Percentiles rank a stretch among this genome's conserved stretches.
phyloP scores from a whole-genome alignment of 2,113 vertebrate species.

The Pampusana beccarii region DNA sequence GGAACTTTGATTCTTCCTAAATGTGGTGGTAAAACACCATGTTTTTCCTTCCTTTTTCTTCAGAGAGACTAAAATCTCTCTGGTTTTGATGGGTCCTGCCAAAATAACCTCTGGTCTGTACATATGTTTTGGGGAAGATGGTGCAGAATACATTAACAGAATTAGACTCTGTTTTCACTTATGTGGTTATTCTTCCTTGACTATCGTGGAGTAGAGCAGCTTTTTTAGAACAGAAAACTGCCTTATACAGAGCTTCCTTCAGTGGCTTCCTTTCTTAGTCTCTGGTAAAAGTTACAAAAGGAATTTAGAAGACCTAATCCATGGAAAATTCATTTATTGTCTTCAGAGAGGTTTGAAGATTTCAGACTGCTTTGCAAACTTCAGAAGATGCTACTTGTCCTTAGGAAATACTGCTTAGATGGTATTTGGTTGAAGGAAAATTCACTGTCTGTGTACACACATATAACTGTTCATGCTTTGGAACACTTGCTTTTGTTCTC shows the following conservation, averaged over 20 bases:
- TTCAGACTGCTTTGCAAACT: not conserved
- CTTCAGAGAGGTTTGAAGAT: not conserved
- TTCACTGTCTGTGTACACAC: not conserved
- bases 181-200: not conserved
- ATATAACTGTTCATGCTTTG: not conserved
- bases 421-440: not conserved
- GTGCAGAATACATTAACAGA: not conserved
- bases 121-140: not conserved
- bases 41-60: not conserved
- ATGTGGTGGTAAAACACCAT: not conserved
- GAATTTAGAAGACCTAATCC: not conserved
- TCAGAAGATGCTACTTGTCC: not conserved
- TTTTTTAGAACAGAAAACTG: not conserved
- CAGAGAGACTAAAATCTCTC: not conserved
- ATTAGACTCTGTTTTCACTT: not conserved
- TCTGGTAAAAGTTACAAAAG: not conserved
- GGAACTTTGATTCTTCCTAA: not conserved
- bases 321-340: not conserved
- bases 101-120: not conserved
- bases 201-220: not conserved
- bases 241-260: not conserved
- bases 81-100: not conserved
- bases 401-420: not conserved
- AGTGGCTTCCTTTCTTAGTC: not conserved
- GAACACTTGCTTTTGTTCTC: not conserved